These are phyloP conservation scores for Eupeodes corollae DNA, from an alignment of 1,140 invertebrate genomes.

Conservation along the genomic window DNA sequence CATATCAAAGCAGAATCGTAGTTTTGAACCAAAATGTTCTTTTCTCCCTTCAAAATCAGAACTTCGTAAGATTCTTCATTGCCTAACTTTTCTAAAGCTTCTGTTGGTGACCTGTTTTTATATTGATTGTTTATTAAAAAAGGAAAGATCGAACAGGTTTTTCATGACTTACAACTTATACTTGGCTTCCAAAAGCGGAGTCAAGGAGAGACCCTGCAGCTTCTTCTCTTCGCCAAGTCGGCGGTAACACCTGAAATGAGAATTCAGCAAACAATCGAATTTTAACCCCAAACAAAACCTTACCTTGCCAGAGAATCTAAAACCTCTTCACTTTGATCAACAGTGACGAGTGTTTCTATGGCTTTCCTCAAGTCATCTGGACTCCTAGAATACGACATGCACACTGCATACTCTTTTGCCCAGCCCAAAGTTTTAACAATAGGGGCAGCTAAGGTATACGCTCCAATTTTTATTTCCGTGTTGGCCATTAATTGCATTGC, in stretches of 20 bases:
- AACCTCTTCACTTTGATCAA: slow-evolving; percentile 2
- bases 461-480: slow-evolving; percentile 27
- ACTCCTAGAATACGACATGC: slow-evolving; percentile 19
- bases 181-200: slow-evolving; percentile 15
- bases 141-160: neutral
- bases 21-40: slow-evolving; percentile 51
- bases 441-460: slow-evolving; percentile 23
- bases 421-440: slow-evolving; percentile 16
- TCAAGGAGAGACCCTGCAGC: slow-evolving; percentile 14
- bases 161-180: slow-evolving; percentile 18
- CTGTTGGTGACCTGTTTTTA: slow-evolving; percentile 27
- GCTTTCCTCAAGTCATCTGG: slow-evolving; percentile 11
- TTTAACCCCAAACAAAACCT: neutral
- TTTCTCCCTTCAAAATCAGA: slow-evolving; percentile 50
- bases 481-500: slow-evolving; percentile 21
- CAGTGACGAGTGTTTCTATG: slow-evolving; percentile 7
- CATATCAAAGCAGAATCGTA: slow-evolving; percentile 49
- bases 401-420: slow-evolving; percentile 13
- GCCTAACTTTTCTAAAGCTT: slow-evolving; percentile 44
- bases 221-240: slow-evolving; percentile 13
- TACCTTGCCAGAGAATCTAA: slow-evolving; percentile 7
- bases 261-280: neutral
- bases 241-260: slow-evolving; percentile 16
- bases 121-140: neutral
- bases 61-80: slow-evolving; percentile 37